Evolutionary conservation across 1,140 invertebrate species (phyloP), one percentile per base, ranked within the genome.

Genomic region (Melipona quadrifasciata): DNA sequence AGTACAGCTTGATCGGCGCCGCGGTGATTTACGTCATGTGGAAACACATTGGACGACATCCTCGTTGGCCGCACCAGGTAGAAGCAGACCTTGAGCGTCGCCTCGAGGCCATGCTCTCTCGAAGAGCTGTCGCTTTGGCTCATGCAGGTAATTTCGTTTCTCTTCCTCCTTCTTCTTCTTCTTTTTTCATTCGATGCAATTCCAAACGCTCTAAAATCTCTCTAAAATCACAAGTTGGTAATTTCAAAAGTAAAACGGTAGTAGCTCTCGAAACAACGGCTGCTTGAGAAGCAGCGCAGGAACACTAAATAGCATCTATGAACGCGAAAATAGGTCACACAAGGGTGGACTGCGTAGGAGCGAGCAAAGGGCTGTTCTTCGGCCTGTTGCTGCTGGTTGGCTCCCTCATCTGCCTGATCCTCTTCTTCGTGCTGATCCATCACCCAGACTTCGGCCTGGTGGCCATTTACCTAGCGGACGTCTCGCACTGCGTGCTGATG

Each of bases 11-110:
- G 70, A 99, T 99, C 92, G 98, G 98, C 31, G 99, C 99, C 39
- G 98, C 99, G 74, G 98, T 99, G 39, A 97, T 99, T 90, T 99
- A 99, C 93, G 98, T 99, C 68, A 99, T 99, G 97, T 99, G 98
- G 98, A 97, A 97, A 92, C 98, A 98, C 94, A 99, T 99, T 93
- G 98, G 98, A 61, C 96, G 97, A 89, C 97, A 98, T 94, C 97
- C 97, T 3, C 94, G 94, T 65, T 95, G 94, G 94, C 94, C 94
- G 0, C 97, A 97, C 90, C 96, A 97, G 90, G 97, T 96, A 87
- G 97, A 98, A 91, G 97, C 98, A 94, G 97, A 98, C 94, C 95
- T 98, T 89, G 97, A 98, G 95, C 97, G 97, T 92, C 96, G 97
- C 91, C 95, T 98, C 91, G 97, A 98, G 93, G 97, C 97, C 84